Conservation (phyloP, 2,113 vertebrate species). For the Amblyornis subalaris region DNA sequence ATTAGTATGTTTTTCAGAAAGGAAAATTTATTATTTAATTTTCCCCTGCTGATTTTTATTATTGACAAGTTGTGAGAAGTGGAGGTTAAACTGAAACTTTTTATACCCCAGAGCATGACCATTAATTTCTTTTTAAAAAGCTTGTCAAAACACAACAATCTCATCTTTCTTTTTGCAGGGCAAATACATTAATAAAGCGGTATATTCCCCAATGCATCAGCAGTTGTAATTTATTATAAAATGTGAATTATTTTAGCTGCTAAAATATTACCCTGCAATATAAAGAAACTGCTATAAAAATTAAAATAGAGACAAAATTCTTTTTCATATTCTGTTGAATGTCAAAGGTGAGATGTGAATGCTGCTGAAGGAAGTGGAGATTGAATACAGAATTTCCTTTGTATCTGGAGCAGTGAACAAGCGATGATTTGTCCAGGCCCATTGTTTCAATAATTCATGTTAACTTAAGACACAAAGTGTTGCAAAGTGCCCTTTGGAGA, state of each 20-base stretch:
- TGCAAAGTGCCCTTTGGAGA: background rate
- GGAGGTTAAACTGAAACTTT: constrained; percentile 34
- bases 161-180: background rate
- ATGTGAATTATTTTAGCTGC: background rate
- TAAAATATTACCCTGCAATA: background rate
- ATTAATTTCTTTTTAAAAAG: constrained; percentile 7
- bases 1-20: constrained; percentile 55
- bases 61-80: constrained; percentile 49
- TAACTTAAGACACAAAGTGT: background rate
- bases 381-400: constrained; percentile 27
- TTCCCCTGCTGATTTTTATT: constrained; percentile 61
- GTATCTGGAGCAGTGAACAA: background rate
- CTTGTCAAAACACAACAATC: background rate
- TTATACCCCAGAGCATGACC: background rate
- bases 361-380: background rate
- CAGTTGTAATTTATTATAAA: background rate
- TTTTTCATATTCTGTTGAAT: background rate
- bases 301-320: background rate
- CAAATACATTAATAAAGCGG: background rate
- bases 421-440: background rate
- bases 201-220: background rate
- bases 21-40: constrained; percentile 62
- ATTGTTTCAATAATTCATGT: constrained; percentile 8
- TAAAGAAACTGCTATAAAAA: background rate
- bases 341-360: background rate